Evolutionary conservation across 1,140 invertebrate genomes (phyloP).

Genomic region (Pseudobourletiella spinata): DNA sequence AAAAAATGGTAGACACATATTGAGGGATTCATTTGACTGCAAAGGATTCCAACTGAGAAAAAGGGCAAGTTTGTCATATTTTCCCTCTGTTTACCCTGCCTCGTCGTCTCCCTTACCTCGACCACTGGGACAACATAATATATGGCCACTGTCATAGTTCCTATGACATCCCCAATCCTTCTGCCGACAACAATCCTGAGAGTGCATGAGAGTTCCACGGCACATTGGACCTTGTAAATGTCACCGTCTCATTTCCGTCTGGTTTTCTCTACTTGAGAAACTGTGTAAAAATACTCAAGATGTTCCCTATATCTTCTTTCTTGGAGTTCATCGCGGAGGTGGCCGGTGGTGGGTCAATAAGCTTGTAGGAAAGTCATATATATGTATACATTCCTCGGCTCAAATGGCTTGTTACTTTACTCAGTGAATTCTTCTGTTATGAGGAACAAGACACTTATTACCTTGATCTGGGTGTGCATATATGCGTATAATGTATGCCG

Average conservation of each 20-base stretch:
- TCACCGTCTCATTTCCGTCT: background rate
- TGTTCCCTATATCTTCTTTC: no score
- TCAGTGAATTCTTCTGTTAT: no score
- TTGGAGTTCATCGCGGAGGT: no score
- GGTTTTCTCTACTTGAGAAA: background rate
- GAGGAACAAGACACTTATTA: no score
- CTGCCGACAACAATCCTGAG: no score
- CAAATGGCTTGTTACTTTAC: no score
- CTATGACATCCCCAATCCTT: background rate
- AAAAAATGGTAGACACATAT: background rate
- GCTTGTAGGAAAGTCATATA: no score
- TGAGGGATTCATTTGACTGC: constrained; percentile 3
- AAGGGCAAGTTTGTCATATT: background rate
- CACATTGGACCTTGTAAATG: background rate
- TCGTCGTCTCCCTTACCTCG: background rate
- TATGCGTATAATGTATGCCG: no score
- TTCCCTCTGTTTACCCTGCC: background rate
- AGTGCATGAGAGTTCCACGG: no score
- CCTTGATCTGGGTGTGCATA: no score
- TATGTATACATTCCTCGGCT: no score
- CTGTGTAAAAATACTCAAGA: background rate
- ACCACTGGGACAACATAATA: background rate
- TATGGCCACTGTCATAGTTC: background rate
- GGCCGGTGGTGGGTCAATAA: no score
- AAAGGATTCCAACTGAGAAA: background rate